Conservation (phyloP, 2,113 vertebrate genomes). For the Saimiri boliviensis region DNA sequence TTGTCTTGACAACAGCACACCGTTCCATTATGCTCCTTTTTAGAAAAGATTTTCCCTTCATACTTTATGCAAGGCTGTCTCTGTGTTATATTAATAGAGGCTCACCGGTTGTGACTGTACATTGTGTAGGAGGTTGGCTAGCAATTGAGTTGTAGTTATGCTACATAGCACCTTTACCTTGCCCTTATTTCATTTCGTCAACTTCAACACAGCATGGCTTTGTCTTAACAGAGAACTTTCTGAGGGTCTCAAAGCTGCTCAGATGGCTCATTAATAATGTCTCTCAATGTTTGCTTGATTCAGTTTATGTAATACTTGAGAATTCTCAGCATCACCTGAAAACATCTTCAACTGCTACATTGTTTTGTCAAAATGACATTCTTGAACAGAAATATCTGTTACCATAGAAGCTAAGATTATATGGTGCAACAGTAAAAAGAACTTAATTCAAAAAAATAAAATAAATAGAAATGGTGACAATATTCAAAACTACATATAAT, state of each 20-base stretch:
- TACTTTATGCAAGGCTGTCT: conserved; percentile 37
- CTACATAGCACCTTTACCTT: neutral
- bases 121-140: neutral
- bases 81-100: conserved; percentile 23
- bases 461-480: neutral
- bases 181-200: neutral
- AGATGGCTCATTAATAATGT: neutral
- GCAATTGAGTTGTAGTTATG: neutral
- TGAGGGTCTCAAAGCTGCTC: neutral
- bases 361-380: neutral
- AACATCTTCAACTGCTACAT: neutral
- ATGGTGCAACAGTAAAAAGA: neutral
- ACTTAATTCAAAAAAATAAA: neutral
- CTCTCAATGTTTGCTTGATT: neutral
- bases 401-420: conserved; percentile 13
- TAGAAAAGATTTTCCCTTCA: conserved; percentile 35
- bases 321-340: neutral
- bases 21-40: conserved; percentile 52
- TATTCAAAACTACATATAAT: neutral
- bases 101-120: neutral
- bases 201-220: neutral
- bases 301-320: neutral
- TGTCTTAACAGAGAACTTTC: neutral
- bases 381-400: neutral
- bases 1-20: conserved; percentile 45